Conservation (phyloP, 23 tunicate genomes). For the Styela clava region DNA sequence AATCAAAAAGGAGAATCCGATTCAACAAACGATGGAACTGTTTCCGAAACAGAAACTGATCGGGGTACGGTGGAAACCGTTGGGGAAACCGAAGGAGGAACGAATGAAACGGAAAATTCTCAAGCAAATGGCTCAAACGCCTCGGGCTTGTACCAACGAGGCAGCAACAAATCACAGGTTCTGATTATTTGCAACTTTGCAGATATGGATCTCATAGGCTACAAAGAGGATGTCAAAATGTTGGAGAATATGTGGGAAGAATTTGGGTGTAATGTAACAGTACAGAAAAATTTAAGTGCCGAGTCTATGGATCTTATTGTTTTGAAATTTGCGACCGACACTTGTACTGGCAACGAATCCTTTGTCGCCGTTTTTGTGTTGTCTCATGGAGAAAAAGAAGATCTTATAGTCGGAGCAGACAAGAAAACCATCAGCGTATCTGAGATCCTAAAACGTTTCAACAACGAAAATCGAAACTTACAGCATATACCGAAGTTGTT, state of each 20-base stretch:
- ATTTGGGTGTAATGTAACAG: background rate
- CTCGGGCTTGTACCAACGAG: too few species aligned
- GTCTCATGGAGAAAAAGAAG: constrained; percentile 45
- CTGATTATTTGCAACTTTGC: background rate
- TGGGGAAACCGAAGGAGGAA: too few species aligned
- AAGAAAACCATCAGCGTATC: constrained; percentile 12
- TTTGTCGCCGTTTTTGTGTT: constrained; percentile 48
- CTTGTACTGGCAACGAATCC: background rate
- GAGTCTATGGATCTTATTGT: background rate
- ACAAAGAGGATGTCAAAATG: background rate
- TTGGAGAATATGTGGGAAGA: background rate
- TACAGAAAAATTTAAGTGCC: background rate
- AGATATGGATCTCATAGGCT: background rate
- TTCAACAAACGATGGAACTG: too few species aligned
- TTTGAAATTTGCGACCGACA: constrained; percentile 19
- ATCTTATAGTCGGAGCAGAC: constrained; percentile 28
- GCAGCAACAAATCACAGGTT: too few species aligned
- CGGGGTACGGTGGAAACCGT: too few species aligned
- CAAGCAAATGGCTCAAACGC: too few species aligned
- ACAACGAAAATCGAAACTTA: constrained; percentile 44
- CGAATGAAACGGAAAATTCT: too few species aligned
- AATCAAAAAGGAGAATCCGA: too few species aligned
- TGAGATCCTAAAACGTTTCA: constrained; percentile 29
- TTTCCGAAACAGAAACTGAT: too few species aligned
- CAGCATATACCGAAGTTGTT: constrained; percentile 51